Evolutionary conservation across 2,888 invertebrate genomes (phyloP).

Genomic region (Chaitophorus viminalis): DNA sequence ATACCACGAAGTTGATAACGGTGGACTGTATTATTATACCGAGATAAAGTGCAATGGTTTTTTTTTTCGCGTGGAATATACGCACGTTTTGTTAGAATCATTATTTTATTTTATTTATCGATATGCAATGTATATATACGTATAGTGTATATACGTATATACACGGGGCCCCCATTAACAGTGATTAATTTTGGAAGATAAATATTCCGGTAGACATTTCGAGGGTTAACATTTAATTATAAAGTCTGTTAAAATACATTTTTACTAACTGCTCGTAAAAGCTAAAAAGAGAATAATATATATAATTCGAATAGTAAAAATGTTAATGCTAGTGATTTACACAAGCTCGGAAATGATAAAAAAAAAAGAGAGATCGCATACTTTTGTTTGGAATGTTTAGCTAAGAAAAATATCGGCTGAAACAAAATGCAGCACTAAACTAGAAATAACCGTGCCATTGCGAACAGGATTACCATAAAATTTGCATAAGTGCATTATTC

Average conservation of each 20-base stretch:
- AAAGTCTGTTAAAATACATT: constrained; percentile 12
- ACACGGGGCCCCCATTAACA: not conserved
- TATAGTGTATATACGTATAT: not conserved
- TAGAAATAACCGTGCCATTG: not conserved
- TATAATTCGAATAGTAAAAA: constrained; percentile 3
- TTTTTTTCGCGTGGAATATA: not conserved
- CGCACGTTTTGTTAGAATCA: not conserved
- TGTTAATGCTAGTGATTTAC: constrained; percentile 9
- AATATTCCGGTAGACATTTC: not conserved
- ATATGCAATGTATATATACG: not conserved
- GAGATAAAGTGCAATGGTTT: not conserved
- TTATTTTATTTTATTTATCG: not conserved
- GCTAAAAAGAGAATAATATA: not conserved
- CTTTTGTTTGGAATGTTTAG: constrained; percentile 29
- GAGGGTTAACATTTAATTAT: constrained; percentile 20
- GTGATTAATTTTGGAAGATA: constrained; percentile 12
- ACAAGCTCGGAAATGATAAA: not conserved
- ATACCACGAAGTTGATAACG: not conserved
- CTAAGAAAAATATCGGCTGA: constrained; percentile 16
- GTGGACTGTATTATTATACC: not conserved
- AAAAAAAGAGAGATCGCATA: not conserved
- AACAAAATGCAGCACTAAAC: constrained; percentile 9
- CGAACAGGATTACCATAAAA: not conserved
- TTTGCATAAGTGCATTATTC: constrained; percentile 40
- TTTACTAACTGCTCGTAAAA: not conserved